A percentile compares a stretch with the other conserved stretches of the same genome.
Evolutionary conservation across 2,113 vertebrate genomes (phyloP).

Genomic region (Proteles cristata): DNA sequence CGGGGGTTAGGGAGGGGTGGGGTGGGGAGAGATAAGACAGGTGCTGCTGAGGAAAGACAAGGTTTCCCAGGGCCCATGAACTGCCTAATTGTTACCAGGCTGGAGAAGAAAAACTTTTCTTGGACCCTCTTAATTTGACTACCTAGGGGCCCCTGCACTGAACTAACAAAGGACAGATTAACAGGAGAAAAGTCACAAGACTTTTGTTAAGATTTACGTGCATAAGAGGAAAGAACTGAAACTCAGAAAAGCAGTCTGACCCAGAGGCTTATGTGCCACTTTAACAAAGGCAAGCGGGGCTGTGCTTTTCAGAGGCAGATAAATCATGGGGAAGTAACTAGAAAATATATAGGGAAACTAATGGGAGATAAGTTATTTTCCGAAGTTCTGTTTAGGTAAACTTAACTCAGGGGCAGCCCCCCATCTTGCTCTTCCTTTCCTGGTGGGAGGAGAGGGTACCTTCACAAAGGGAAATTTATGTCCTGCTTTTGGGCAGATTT

Average conservation of each 20-base stretch:
- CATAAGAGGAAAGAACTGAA: neutral
- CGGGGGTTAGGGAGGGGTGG: neutral
- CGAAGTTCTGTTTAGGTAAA: neutral
- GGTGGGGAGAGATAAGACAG: neutral
- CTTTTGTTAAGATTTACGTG: neutral
- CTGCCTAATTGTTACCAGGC: neutral
- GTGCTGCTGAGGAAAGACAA: neutral
- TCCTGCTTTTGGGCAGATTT: neutral
- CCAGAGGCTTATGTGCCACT: neutral
- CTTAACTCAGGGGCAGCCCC: neutral
- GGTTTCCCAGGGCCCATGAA: neutral
- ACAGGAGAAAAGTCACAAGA: neutral
- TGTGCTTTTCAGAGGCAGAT: neutral
- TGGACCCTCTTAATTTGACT: neutral
- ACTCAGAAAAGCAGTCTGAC: neutral
- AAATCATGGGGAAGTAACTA: neutral
- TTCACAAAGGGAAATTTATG: neutral
- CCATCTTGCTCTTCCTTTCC: neutral
- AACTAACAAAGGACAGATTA: neutral
- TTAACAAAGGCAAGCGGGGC: neutral
- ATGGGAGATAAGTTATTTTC: neutral
- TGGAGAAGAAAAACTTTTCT: neutral
- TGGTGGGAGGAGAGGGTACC: too few species aligned
- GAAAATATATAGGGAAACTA: neutral
- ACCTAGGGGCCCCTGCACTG: neutral